These are phyloP conservation scores for Zaprionus ghesquierei DNA, from an alignment of 1,140 invertebrate genomes.

Conservation along the genomic window DNA sequence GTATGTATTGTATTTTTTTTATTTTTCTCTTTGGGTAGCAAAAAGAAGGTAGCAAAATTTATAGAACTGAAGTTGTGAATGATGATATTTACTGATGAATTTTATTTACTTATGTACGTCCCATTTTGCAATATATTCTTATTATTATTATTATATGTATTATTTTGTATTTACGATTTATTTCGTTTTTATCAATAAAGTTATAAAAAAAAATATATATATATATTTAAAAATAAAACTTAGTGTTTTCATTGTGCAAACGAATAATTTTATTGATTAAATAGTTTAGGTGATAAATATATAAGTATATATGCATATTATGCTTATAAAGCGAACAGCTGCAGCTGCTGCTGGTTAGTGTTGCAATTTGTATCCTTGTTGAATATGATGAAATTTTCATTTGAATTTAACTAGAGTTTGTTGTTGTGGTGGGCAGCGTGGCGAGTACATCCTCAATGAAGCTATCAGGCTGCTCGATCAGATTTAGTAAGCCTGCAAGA, in stretches of 20 bases:
- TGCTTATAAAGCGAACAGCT: slow-evolving; percentile 32
- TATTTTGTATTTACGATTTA: slow-evolving; percentile 43
- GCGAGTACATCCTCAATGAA: slow-evolving; percentile 75
- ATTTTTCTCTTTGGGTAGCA: background rate
- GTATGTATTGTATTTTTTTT: slow-evolving; percentile 1
- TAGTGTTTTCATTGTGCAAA: slow-evolving; percentile 60
- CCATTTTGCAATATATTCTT: slow-evolving; percentile 66
- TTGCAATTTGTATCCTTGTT: slow-evolving; percentile 29
- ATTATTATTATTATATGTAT: slow-evolving; percentile 40
- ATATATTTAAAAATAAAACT: background rate
- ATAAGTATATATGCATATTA: slow-evolving; percentile 40
- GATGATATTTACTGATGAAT: slow-evolving; percentile 36
- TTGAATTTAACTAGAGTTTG: slow-evolving; percentile 66
- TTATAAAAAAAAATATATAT: slow-evolving; percentile 4
- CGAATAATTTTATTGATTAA: slow-evolving; percentile 81
- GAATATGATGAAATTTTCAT: slow-evolving; percentile 24
- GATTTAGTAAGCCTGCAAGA: slow-evolving; percentile 62
- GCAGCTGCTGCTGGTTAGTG: slow-evolving; percentile 17
- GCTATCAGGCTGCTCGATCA: slow-evolving; percentile 76
- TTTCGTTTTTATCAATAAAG: slow-evolving; percentile 38
- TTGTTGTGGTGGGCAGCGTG: slow-evolving; percentile 60
- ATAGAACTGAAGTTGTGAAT: slow-evolving; percentile 61
- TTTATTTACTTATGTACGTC: slow-evolving; percentile 41
- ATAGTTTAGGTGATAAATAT: slow-evolving; percentile 72
- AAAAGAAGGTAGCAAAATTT: slow-evolving; percentile 60